A percentile compares a stretch with the other conserved stretches of the same genome.
Conservation (phyloP, 2,113 vertebrate genomes). For the Centropus unirufus region DNA sequence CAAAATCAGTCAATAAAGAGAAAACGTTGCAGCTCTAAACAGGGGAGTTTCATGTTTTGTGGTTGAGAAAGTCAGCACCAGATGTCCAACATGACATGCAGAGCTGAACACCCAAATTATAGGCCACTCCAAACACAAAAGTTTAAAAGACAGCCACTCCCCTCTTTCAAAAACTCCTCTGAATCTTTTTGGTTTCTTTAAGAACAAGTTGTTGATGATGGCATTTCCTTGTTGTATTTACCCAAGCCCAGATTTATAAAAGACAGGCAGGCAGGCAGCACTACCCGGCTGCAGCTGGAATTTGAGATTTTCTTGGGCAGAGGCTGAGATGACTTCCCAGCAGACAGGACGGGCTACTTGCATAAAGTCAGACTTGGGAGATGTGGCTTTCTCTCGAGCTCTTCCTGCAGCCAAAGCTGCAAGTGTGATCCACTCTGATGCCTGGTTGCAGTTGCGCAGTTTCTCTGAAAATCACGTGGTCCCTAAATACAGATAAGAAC, state of each 20-base stretch:
- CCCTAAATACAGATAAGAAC: neutral
- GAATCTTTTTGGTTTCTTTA: slow-evolving; percentile 36
- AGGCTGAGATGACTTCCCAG: neutral
- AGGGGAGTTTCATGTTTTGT: neutral
- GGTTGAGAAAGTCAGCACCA: slow-evolving; percentile 1
- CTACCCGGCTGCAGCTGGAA: neutral
- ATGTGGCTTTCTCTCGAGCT: neutral
- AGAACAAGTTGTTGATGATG: neutral
- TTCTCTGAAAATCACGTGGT: neutral
- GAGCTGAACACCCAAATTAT: slow-evolving; percentile 42
- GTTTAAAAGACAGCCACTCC: neutral
- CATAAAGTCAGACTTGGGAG: neutral
- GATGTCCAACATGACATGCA: neutral
- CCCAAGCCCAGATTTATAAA: neutral
- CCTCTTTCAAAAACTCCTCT: slow-evolving; percentile 16
- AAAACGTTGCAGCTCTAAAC: neutral
- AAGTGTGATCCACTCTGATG: neutral
- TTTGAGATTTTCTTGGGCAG: neutral
- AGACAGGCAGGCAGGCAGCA: neutral
- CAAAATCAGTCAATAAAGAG: neutral
- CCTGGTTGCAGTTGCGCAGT: neutral
- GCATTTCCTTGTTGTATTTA: neutral
- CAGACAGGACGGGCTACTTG: neutral
- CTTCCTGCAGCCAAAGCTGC: neutral
- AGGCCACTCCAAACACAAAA: slow-evolving; percentile 11